These are phyloP conservation scores for Clarias platycephalus DNA, from an alignment of 2,797 vertebrate genomes.

Conservation along the genomic window DNA sequence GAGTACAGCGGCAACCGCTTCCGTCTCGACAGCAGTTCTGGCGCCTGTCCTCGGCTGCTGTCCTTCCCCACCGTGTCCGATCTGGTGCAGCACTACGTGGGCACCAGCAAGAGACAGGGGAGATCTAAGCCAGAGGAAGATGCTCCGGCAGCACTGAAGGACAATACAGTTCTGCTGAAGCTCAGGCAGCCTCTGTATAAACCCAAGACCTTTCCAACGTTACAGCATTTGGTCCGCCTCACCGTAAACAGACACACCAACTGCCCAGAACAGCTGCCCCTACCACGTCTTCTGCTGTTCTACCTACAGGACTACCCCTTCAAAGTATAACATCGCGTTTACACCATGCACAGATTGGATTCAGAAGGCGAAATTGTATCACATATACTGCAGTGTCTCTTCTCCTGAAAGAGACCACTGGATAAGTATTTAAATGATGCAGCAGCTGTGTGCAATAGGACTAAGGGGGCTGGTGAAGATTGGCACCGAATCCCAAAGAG, in stretches of 20 bases:
- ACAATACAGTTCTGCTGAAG: constrained; percentile 81
- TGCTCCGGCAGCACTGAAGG: constrained; percentile 59
- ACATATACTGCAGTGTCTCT: background rate
- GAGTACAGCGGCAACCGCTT: constrained; percentile 85
- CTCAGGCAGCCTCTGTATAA: constrained; percentile 79
- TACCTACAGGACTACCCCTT: constrained; percentile 93
- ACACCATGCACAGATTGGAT: background rate
- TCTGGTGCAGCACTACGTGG: constrained; percentile 87
- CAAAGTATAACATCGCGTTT: constrained; percentile 72
- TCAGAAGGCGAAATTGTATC: background rate
- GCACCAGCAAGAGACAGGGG: constrained; percentile 70
- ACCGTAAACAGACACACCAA: constrained; percentile 80
- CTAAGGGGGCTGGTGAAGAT: background rate
- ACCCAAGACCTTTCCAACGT: constrained; percentile 77
- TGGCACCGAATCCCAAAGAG: background rate
- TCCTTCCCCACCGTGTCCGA: constrained; percentile 89
- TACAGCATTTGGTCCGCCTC: constrained; percentile 90
- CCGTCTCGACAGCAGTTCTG: constrained; percentile 86
- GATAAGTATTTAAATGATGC: background rate
- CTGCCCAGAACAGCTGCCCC: constrained; percentile 77
- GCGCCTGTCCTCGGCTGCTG: constrained; percentile 80
- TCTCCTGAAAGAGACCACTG: background rate
- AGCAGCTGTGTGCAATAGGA: background rate
- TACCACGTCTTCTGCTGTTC: constrained; percentile 81
- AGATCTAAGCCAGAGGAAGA: constrained; percentile 49